A percentile compares a stretch with the other conserved stretches of the same genome.
Conservation (phyloP, 2,113 vertebrate genomes). For the Apistogramma diplotaenia region DNA sequence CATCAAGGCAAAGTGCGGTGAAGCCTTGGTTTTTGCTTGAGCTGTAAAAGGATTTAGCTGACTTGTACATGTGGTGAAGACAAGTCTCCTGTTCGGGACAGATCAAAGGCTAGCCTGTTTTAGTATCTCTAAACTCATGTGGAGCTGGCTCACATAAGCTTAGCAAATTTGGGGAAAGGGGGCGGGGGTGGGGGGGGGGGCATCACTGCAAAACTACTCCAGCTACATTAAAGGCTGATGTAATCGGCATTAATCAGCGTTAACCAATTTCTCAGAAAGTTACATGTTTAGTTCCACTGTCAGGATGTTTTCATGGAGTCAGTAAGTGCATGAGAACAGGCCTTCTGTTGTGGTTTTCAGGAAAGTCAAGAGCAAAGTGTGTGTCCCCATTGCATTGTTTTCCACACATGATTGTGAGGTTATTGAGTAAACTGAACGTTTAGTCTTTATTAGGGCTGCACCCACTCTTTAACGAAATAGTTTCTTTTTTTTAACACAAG, state of each 20-base stretch:
- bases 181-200: too few relatives aligned
- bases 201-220: slow-evolving; percentile 3
- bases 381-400: slow-evolving; percentile 1
- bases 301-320: not conserved
- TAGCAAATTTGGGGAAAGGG: not conserved
- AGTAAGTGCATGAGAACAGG: not conserved
- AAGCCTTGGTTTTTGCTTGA: not conserved
- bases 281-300: not conserved
- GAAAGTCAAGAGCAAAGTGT: not conserved
- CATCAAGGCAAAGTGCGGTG: not conserved
- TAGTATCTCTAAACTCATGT: not conserved
- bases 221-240: slow-evolving; percentile 22
- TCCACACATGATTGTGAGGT: not conserved
- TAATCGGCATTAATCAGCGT: slow-evolving; percentile 11
- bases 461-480: not conserved
- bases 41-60: slow-evolving; percentile 10
- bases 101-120: slow-evolving; percentile 34
- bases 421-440: slow-evolving; percentile 14
- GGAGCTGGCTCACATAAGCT: slow-evolving; percentile 13
- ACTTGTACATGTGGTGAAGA: slow-evolving; percentile 8
- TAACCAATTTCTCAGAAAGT: not conserved
- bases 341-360: not conserved
- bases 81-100: slow-evolving; percentile 15
- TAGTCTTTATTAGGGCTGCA: not conserved
- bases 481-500: not conserved